Percentiles rank a stretch among this genome's conserved stretches.
phyloP scores from a whole-genome alignment of 2,888 invertebrate species.

The Xestobium rufovillosum region DNA sequence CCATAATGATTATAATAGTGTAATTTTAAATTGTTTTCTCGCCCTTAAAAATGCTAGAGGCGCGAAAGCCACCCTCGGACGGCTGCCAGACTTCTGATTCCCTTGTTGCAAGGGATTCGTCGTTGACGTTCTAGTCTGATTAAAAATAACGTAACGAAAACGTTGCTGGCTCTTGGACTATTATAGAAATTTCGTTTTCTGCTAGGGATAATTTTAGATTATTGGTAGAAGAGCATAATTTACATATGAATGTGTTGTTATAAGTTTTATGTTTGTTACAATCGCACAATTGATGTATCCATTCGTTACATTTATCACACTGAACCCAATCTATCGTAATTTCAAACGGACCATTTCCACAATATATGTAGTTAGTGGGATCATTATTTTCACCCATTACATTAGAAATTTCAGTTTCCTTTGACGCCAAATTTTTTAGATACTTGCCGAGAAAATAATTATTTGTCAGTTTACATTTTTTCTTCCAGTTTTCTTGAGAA shows the following conservation, averaged over 20 bases:
- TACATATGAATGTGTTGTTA: neutral
- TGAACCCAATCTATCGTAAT: neutral
- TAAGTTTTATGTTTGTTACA: neutral
- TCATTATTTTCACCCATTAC: neutral
- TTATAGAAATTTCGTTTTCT: neutral
- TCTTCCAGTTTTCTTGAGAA: conserved; percentile 1
- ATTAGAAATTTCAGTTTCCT: neutral
- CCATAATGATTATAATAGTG: no score
- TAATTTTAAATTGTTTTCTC: no score
- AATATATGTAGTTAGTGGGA: neutral
- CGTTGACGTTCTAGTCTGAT: no score
- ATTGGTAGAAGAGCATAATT: neutral
- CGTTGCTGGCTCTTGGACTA: no score
- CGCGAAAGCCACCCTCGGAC: no score
- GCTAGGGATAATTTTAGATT: neutral
- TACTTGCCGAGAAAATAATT: neutral
- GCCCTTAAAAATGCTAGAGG: no score
- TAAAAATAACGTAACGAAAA: no score
- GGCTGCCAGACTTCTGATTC: no score
- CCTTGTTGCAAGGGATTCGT: no score
- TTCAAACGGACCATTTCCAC: neutral
- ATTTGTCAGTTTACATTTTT: neutral
- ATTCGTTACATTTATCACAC: neutral
- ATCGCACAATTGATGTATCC: neutral
- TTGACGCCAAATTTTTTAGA: neutral